Percentiles rank a stretch among this genome's conserved stretches.
Evolutionary conservation across 2,797 vertebrate genomes (phyloP).

Genomic region (Malurus leucopterus): DNA sequence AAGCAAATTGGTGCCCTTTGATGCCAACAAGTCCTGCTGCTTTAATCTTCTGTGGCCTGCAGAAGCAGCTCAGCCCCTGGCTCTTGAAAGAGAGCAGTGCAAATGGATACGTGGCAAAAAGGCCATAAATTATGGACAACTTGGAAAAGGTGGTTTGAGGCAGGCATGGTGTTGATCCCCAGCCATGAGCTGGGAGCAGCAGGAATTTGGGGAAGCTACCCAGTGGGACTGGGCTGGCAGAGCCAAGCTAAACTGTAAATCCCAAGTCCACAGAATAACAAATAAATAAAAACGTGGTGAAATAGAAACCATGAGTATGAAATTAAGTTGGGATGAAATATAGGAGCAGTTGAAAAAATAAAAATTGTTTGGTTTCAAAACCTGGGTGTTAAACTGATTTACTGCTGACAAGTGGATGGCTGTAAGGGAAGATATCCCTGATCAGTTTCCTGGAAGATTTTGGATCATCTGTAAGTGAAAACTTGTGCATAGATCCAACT

Average conservation of each 20-base stretch:
- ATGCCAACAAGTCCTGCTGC: neutral
- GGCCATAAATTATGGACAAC: neutral
- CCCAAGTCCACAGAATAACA: fast-evolving
- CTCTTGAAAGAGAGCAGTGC: neutral
- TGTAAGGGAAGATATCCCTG: neutral
- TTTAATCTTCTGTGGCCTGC: neutral
- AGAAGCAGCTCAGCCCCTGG: neutral
- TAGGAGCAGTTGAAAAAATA: neutral
- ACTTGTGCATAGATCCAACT: neutral
- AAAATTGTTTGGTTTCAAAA: neutral
- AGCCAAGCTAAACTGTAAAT: neutral
- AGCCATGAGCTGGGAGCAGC: neutral
- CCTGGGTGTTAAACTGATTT: neutral
- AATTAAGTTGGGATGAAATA: neutral
- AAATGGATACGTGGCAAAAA: neutral
- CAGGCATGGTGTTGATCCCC: neutral
- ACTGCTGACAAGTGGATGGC: neutral
- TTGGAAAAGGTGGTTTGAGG: neutral
- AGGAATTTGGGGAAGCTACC: neutral
- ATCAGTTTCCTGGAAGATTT: neutral
- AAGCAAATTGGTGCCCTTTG: neutral
- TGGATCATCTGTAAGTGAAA: neutral
- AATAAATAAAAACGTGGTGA: neutral
- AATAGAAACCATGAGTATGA: fast-evolving
- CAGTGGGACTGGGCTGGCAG: neutral